Base-by-base conservation (phyloP, 2,888 invertebrate genomes). In the Cinara cedri region DNA sequence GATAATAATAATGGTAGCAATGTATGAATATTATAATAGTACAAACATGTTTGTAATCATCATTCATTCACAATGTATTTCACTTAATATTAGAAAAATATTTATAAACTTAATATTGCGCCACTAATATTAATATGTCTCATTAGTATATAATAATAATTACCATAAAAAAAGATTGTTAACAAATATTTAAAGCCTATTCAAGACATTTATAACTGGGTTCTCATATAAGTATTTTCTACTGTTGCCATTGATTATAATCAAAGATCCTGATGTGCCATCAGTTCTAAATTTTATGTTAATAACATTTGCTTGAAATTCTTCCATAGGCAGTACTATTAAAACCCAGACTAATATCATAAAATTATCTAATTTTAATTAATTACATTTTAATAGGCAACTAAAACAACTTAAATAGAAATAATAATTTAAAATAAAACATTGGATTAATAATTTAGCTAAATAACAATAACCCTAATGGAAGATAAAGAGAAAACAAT, bases 381-480 rank as follows among this genome's bases (percentile, higher is more conserved):
- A 70, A 70, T 51, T 68, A 68, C 21, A 49, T 78, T 78, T 49
- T 60, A 78, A 70, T 70, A 62, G 78, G 60, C 68, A 42, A 60
- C 34, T 70, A 78, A 62, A 76, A 68, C 68, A 60, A 60, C 57
- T 78, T 70, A 46, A 44, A 78, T 57, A 60, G 34, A 70, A 49
- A 76, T 66, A 57, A 78, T 76, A 76, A 76, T 57, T 34, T 60
- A 60, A 60, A 68, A 78, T 78, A 78, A 70, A 78, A 78, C 78
- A 78, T 49, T n/a, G 49, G 21, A 70, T 78, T 70, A 70, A 70
- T 78, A 78, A 68, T 78, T 78, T 70, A 78, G 60, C 78, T 78
- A 78, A 60, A 70, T 70, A 78, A 78, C 78, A 70, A 78, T 70
- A 70, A 78, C 34, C 57, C 24, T 78, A 78, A 60, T 57, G 70